Base-by-base conservation (phyloP, 2,888 invertebrate genomes). In the Phragmatobia fuliginosa region DNA sequence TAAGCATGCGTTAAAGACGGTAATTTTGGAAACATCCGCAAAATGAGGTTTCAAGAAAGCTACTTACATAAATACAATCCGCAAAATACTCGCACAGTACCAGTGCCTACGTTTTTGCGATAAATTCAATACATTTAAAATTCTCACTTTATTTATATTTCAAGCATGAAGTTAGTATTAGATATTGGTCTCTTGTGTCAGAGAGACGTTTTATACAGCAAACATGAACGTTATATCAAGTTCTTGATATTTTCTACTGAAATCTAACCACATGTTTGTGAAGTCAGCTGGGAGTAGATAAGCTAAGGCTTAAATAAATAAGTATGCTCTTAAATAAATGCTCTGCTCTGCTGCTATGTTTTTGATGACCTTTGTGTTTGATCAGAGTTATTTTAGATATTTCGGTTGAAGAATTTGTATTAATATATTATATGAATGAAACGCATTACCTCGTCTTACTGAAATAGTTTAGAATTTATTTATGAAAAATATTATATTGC, bases 201-300 rank as follows among this genome's bases (percentile, higher is more conserved):
- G 6, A 72, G 61, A 69, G 75, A 61, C 74, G 73, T 78, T 82
- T 77, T 73, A 82, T 82, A 74, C 59, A 61, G 72, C 74, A 75
- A 81, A 82, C 75, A 49, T 72, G 72, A 77, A 76, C 74, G 71
- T 78, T 77, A 72, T 70, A 75, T 82, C 75, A 74, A 76, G 78
- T 77, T 77, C 75, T 70, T 68, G 73, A 81, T 82, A 71, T 72
- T 80, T 77, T 79, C 69, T 66, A 68, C 66, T 71, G 70, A 63
- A 69, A 68, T 69, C 73, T 68, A 65, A 75, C 80, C 72, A 65
- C 73, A 74, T 66, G 73, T 75, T 78, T 78, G 75, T 73, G 75
- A 78, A 78, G 58, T 73, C 82, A 80, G 62, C 78, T 80, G 82
- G 77, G 80, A 82, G 66, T 63, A 76, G 80, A 81, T 82, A 81